Conservation (phyloP, 2,888 invertebrate species). For the Hartigia nigra region DNA sequence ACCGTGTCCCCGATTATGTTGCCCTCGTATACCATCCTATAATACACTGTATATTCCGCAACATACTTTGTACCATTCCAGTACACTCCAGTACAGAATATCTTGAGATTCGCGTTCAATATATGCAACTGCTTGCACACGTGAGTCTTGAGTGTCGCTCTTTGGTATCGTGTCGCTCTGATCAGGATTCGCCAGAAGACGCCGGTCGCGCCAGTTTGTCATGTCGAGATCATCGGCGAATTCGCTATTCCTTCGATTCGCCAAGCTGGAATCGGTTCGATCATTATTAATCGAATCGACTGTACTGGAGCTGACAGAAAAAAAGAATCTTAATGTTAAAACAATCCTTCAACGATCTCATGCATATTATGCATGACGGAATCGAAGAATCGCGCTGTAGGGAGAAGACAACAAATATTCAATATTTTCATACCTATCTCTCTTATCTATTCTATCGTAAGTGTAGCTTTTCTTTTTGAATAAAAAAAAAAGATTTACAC, state of each 20-base stretch:
- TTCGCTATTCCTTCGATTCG: not conserved
- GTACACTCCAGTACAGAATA: not conserved
- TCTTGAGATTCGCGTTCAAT: not conserved
- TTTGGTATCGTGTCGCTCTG: not conserved
- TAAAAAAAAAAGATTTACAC: not conserved
- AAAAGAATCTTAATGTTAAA: too few relatives aligned
- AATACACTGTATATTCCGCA: not conserved
- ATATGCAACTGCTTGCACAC: not conserved
- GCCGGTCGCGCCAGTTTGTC: conserved; percentile 4
- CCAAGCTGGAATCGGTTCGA: not conserved
- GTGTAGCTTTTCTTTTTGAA: not conserved
- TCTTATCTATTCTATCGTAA: too few relatives aligned
- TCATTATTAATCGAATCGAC: not conserved
- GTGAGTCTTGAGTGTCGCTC: not conserved
- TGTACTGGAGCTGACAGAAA: not conserved
- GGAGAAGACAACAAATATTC: too few relatives aligned
- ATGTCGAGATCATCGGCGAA: not conserved
- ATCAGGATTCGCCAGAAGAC: not conserved
- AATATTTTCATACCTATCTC: too few relatives aligned
- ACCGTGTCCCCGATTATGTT: conserved; percentile 6
- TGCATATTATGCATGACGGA: too few relatives aligned
- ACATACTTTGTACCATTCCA: not conserved
- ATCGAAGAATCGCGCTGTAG: too few relatives aligned
- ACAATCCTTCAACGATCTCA: too few relatives aligned
- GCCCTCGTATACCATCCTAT: not conserved